Conservation (phyloP, 1,140 invertebrate genomes). For the Onthophagus taurus region DNA sequence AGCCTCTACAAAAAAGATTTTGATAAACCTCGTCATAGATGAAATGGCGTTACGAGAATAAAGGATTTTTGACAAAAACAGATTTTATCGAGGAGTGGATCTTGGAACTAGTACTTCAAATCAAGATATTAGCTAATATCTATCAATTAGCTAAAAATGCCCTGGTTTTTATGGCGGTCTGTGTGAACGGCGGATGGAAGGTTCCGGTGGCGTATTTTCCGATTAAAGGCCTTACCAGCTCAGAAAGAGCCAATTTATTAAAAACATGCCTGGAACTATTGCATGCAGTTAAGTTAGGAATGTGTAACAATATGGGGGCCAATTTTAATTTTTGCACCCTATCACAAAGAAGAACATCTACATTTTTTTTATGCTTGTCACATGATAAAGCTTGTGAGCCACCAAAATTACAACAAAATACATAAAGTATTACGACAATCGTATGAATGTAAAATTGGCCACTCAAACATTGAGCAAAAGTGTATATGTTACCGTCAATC, state of each 20-base stretch:
- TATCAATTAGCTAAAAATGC: conserved; percentile 28
- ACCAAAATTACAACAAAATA: conserved; percentile 22
- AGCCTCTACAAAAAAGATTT: not conserved
- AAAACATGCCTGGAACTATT: conserved; percentile 19
- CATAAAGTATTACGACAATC: conserved; percentile 19
- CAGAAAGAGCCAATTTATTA: conserved; percentile 24
- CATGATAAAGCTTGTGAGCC: conserved; percentile 24
- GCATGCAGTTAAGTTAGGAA: conserved; percentile 23
- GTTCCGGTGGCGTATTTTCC: conserved; percentile 34
- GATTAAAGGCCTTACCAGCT: conserved; percentile 19
- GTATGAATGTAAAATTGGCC: conserved; percentile 20
- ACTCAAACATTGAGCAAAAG: conserved; percentile 18
- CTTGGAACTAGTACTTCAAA: conserved; percentile 18
- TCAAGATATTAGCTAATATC: conserved; percentile 23
- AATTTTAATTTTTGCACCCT: conserved; percentile 24
- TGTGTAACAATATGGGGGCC: conserved; percentile 21
- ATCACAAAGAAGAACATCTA: conserved; percentile 17
- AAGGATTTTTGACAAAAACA: conserved; percentile 3
- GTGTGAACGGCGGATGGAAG: conserved; percentile 30
- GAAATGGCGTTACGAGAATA: conserved; percentile 23
- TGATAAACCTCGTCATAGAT: conserved; percentile 17
- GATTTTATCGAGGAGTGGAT: conserved; percentile 23
- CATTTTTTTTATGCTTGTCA: conserved; percentile 22
- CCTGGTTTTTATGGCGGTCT: conserved; percentile 31
- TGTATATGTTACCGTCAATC: too few relatives aligned